A percentile compares a stretch with the other conserved stretches of the same genome.
These are phyloP conservation scores for Coecobrya sp. DNA, from an alignment of 2,888 invertebrate genomes.

Conservation along the genomic window DNA sequence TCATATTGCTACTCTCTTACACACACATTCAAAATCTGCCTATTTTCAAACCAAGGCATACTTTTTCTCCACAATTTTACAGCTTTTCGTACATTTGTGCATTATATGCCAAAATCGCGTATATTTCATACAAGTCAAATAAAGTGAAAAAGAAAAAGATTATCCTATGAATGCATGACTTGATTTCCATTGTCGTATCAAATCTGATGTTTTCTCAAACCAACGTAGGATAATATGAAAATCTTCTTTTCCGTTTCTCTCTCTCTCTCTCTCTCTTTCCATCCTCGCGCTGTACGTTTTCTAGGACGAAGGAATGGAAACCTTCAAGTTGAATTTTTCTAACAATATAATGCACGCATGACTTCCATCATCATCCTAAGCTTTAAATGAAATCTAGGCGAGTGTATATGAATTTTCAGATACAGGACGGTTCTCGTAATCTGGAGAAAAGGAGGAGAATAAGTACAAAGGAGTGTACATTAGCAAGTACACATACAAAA, in stretches of 20 bases:
- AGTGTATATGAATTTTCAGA: conserved; percentile 12
- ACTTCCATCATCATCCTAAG: conserved; percentile 63
- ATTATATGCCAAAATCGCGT: conserved; percentile 35
- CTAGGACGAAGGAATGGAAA: not conserved
- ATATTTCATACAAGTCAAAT: conserved; percentile 58
- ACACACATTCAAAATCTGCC: not conserved
- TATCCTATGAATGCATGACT: conserved; percentile 75
- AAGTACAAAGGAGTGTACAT: not conserved
- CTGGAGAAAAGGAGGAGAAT: not conserved
- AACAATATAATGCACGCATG: conserved; percentile 69
- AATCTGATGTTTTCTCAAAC: conserved; percentile 34
- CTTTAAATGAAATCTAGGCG: conserved; percentile 70
- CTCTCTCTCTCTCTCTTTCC: not conserved
- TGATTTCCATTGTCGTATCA: conserved; percentile 75
- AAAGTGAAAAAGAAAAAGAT: conserved; percentile 58
- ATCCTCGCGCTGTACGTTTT: not conserved
- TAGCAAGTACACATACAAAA: not conserved
- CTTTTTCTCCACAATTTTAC: conserved; percentile 30
- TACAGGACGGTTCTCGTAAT: not conserved
- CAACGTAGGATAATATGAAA: conserved; percentile 15
- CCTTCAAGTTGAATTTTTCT: conserved; percentile 35
- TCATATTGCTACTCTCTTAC: conserved; percentile 5
- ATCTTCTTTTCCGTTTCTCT: not conserved
- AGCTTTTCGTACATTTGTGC: conserved; percentile 9
- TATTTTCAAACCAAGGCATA: not conserved